These are phyloP conservation scores for Drosophila parthenogenetica DNA, from an alignment of 2,888 invertebrate species.

Conservation along the genomic window DNA sequence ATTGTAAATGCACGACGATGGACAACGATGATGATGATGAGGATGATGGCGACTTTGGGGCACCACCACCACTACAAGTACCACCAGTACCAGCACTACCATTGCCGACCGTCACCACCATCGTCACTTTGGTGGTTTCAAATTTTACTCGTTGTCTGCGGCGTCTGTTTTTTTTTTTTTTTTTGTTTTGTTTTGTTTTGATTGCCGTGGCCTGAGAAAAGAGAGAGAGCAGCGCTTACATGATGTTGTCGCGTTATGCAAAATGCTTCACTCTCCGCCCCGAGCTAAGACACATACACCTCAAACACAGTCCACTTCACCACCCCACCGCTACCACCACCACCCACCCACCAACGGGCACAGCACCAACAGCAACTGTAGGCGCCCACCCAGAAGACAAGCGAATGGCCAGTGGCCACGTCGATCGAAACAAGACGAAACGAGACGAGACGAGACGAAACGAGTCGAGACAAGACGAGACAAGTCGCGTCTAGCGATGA, in stretches of 20 bases:
- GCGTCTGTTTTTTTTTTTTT: slow-evolving; percentile 23
- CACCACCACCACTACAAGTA: neutral
- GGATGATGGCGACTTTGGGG: slow-evolving; percentile 58
- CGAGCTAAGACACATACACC: slow-evolving; percentile 4
- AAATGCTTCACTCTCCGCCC: slow-evolving; percentile 49
- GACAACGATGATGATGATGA: slow-evolving; percentile 46
- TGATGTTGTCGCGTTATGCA: slow-evolving; percentile 77
- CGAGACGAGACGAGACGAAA: slow-evolving; percentile 5
- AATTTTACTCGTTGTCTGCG: slow-evolving; percentile 39
- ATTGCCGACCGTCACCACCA: slow-evolving; percentile 15
- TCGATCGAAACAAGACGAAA: slow-evolving; percentile 15
- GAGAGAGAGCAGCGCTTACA: slow-evolving; percentile 54
- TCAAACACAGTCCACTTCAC: neutral
- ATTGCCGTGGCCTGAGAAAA: slow-evolving; percentile 58
- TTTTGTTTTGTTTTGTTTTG: slow-evolving; percentile 28
- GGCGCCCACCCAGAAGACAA: slow-evolving; percentile 72
- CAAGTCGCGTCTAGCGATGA: slow-evolving; percentile 16
- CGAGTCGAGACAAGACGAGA: slow-evolving; percentile 1
- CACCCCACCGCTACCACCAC: slow-evolving; percentile 6
- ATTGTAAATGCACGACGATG: slow-evolving; percentile 76
- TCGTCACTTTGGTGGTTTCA: slow-evolving; percentile 41
- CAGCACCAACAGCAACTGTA: slow-evolving; percentile 12
- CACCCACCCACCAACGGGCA: slow-evolving; percentile 18
- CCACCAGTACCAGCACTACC: slow-evolving; percentile 11
- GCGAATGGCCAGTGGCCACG: slow-evolving; percentile 49